Evolutionary conservation across 2,888 invertebrate species (phyloP), one percentile per base, ranked within the genome.

Genomic region (Calameuta filiformis): DNA sequence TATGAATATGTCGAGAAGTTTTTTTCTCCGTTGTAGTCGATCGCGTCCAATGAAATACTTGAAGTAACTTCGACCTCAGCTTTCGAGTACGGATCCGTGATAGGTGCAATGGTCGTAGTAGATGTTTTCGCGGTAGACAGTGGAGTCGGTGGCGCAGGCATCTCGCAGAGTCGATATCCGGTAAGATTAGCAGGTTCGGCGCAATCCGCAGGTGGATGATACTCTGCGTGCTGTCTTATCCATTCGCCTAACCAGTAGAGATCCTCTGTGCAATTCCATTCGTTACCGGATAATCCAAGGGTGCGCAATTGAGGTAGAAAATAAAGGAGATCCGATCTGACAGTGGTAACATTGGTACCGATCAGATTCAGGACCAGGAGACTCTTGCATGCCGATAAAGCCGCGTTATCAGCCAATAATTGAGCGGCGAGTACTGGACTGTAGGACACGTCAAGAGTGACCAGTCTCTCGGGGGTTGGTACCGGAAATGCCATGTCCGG

Each of bases 381-480:
- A 88, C 94, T 94, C 76, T 94, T 93, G 86, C 96, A 94, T 2
- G 95, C 95, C 35, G 95, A 95, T 81, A 96, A 91, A 11, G 95
- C 94, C 2, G 96, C 95, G 40, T 95, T 94, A 89, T 96, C 96
- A 73, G 94, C 94, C 83, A 97, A 92, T 79, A 95, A 92, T 89
- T 95, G 95, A 78, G 94, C 92, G 69, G 95, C 95, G 83, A 97
- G 93, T 80, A 94, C 94, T 0, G 95, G 94, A 89, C 97, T 97
- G 80, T 94, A 93, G 81, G 96, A 95, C 75, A 97, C 93, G 92
- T 97, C 96, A 82, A 97, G 93, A 87, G 94, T 94, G 87, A 95
- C 94, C 79, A 97, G 93, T 86, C 94, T 94, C 89, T 95, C 95
- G 33, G 95, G 94, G 31, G 96, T 94, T 23, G 95, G 94, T 86